Evolutionary conservation across 2,113 vertebrate genomes (phyloP).

Genomic region (Pelusios castaneus): DNA sequence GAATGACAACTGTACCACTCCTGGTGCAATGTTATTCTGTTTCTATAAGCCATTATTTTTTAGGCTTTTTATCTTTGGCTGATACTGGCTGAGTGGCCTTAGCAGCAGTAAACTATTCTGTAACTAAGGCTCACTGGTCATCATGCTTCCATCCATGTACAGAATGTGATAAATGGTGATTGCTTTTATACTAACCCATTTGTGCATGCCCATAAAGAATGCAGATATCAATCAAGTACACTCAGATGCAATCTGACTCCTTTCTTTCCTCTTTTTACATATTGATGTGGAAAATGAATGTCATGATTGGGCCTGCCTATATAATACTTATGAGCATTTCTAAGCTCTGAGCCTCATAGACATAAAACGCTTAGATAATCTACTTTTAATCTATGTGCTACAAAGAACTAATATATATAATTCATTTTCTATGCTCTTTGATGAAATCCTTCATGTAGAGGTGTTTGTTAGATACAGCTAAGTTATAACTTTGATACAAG

Average conservation of each 20-base stretch:
- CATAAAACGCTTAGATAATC: not conserved
- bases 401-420: conserved; percentile 4
- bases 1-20: not conserved
- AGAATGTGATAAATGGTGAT: not conserved
- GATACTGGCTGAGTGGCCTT: too few relatives aligned
- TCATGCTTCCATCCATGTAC: not conserved
- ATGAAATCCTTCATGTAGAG: not conserved
- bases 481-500: not conserved
- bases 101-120: not conserved
- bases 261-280: not conserved
- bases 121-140: not conserved
- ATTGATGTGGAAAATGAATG: not conserved
- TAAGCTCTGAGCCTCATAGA: not conserved
- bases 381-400: not conserved
- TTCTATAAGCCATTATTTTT: not conserved
- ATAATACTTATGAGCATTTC: not conserved
- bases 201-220: not conserved
- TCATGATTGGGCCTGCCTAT: not conserved
- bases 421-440: not conserved
- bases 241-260: not conserved
- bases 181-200: not conserved
- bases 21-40: not conserved
- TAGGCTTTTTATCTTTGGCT: not conserved
- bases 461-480: not conserved
- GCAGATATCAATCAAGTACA: not conserved